Evolutionary conservation across 2,113 vertebrate genomes (phyloP).

Genomic region (Heliornis fulica): DNA sequence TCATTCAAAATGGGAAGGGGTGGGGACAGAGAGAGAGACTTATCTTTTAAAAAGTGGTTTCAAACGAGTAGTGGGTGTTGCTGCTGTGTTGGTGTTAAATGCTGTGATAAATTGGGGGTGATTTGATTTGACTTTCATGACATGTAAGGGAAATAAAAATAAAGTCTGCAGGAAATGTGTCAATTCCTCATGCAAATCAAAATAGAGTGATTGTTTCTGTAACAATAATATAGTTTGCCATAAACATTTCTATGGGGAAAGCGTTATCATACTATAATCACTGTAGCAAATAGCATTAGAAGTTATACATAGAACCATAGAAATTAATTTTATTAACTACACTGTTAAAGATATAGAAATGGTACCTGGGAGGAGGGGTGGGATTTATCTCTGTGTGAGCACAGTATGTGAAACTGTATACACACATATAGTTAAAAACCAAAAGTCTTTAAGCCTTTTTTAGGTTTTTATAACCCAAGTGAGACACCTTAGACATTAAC

Average conservation of each 20-base stretch:
- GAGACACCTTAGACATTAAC: background rate
- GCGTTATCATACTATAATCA: background rate
- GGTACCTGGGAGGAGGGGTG: background rate
- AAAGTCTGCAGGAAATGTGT: slow-evolving; percentile 32
- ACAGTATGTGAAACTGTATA: background rate
- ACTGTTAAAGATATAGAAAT: background rate
- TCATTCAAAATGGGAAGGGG: background rate
- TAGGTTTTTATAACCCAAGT: no score
- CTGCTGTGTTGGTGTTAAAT: slow-evolving; percentile 14
- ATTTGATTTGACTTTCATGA: slow-evolving; percentile 25
- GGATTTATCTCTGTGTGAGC: background rate
- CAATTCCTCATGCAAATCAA: slow-evolving; percentile 21
- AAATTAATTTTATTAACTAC: slow-evolving; percentile 6
- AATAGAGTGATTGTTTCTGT: slow-evolving; percentile 25
- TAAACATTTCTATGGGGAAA: slow-evolving; percentile 21
- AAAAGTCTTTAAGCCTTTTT: no score
- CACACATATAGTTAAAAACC: background rate
- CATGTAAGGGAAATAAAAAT: slow-evolving; percentile 42
- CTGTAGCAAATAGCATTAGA: slow-evolving; percentile 4
- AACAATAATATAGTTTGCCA: slow-evolving; percentile 18
- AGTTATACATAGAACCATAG: background rate
- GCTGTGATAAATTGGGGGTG: slow-evolving; percentile 4
- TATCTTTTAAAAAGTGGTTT: background rate
- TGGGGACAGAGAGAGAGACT: background rate
- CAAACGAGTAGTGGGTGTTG: background rate